Evolutionary conservation across 2,888 invertebrate genomes (phyloP).

Genomic region (Neocrepidodera transversa): DNA sequence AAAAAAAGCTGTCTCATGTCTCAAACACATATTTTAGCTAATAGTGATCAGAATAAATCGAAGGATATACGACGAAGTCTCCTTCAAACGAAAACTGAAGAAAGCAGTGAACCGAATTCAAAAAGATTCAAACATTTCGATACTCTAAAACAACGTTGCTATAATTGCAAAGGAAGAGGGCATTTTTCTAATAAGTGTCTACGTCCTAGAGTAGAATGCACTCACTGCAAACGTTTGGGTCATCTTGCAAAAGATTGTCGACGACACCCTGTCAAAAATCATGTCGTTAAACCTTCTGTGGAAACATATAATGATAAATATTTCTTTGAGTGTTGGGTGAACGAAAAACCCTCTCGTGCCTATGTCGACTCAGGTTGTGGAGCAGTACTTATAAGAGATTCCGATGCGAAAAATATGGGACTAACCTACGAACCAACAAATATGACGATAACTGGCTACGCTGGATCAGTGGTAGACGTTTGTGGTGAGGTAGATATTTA

Average conservation of each 20-base stretch:
- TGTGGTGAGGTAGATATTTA: no score
- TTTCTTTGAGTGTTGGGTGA: constrained; percentile 23
- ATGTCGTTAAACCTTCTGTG: no score
- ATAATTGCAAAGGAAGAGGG: constrained; percentile 5
- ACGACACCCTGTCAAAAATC: no score
- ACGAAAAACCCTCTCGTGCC: constrained; percentile 6
- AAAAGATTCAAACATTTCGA: constrained; percentile 13
- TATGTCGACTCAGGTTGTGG: constrained; percentile 32
- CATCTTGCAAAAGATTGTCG: no score
- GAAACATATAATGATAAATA: constrained; percentile 12
- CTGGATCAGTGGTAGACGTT: neutral
- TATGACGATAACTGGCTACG: constrained; percentile 20
- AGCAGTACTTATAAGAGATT: constrained; percentile 25
- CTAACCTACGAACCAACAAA: neutral
- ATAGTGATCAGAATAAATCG: no score
- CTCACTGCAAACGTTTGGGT: constrained; percentile 13
- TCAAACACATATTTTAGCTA: no score
- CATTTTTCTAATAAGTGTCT: constrained; percentile 13
- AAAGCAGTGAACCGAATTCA: no score
- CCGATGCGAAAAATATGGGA: constrained; percentile 1
- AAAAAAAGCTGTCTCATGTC: constrained; percentile 26
- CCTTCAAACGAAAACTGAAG: no score
- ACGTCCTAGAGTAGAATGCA: constrained; percentile 11
- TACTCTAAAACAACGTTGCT: no score
- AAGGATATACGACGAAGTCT: no score